phyloP scores from a whole-genome alignment of 1,140 invertebrate species.

The Bicyclus anynana region DNA sequence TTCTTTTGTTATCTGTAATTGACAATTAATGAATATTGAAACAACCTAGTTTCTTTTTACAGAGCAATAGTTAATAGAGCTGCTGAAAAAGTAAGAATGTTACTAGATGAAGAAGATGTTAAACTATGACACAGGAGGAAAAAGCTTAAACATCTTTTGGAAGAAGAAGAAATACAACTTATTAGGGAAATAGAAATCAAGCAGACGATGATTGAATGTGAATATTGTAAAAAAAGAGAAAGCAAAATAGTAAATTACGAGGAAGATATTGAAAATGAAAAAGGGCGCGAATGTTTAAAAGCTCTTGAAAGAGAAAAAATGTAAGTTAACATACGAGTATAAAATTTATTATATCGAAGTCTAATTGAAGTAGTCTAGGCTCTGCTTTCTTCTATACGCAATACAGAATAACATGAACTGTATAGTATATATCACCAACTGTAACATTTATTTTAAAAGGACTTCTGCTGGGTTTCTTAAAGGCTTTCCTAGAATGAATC shows the following conservation, averaged over 20 bases:
- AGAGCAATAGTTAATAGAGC: slow-evolving; percentile 55
- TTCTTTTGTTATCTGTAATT: no score
- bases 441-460: no score
- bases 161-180: slow-evolving; percentile 48
- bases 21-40: no score
- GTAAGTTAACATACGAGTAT: slow-evolving; percentile 31
- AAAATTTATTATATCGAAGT: no score
- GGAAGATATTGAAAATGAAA: slow-evolving; percentile 51
- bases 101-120: slow-evolving; percentile 49
- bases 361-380: no score
- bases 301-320: slow-evolving; percentile 64
- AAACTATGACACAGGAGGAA: slow-evolving; percentile 60
- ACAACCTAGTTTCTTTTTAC: no score
- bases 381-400: no score
- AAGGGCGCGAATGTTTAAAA: slow-evolving; percentile 44
- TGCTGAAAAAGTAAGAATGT: slow-evolving; percentile 45
- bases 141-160: slow-evolving; percentile 40
- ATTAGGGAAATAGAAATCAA: slow-evolving; percentile 41
- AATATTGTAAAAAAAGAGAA: slow-evolving; percentile 44
- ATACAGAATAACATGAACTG: no score
- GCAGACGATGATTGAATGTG: slow-evolving; percentile 37
- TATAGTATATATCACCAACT: no score
- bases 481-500: no score
- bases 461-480: no score
- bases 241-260: slow-evolving; percentile 37